Conservation (phyloP, 1,140 invertebrate species). For the Polyergus mexicanus region DNA sequence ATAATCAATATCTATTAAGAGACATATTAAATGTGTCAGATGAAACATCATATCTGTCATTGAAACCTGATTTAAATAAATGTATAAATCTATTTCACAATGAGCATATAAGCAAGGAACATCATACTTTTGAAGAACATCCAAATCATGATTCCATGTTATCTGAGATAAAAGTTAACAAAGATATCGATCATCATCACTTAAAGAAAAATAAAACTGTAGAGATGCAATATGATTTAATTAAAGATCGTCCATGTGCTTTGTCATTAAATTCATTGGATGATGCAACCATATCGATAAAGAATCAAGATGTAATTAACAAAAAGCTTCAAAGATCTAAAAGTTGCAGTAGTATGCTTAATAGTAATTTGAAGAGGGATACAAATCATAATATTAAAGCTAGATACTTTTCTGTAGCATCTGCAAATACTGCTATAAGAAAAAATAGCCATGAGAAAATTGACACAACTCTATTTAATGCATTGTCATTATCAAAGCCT, state of each 20-base stretch:
- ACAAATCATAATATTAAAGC: constrained; percentile 57
- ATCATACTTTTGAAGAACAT: neutral
- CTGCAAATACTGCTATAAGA: neutral
- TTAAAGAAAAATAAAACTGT: neutral
- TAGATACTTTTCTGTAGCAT: neutral
- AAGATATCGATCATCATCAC: neutral
- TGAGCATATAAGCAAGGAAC: neutral
- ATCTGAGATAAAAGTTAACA: neutral
- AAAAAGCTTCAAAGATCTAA: neutral
- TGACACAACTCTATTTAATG: neutral
- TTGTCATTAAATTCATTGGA: neutral
- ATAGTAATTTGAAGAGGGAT: constrained; percentile 27
- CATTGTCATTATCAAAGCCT: neutral
- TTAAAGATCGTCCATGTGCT: neutral
- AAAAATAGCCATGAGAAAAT: neutral
- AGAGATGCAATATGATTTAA: neutral
- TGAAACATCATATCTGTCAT: constrained; percentile 12
- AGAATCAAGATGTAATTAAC: neutral
- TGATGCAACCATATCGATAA: neutral
- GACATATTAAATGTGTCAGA: neutral
- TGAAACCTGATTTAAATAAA: constrained; percentile 63
- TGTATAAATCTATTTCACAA: constrained; percentile 55
- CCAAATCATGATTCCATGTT: neutral
- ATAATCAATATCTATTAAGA: neutral
- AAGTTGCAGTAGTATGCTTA: neutral